Base-by-base conservation (phyloP, 2,113 vertebrate genomes). In the zebrafish (Danio rerio) region DNA sequence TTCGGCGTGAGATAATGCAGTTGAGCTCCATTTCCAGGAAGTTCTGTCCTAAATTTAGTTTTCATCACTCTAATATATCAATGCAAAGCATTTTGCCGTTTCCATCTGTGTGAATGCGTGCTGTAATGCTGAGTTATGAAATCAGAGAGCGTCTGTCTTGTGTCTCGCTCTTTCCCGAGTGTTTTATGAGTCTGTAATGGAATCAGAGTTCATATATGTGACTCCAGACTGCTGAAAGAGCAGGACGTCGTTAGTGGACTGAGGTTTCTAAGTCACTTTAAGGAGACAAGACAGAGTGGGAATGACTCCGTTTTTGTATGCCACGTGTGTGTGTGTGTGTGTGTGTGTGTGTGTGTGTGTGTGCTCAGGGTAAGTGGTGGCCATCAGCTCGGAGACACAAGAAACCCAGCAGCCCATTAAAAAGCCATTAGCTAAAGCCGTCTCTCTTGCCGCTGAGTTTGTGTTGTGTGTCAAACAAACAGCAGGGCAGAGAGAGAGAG, bases 311-410 rank as follows among this genome's bases (percentile, higher is more conserved):
- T 63, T 61, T 78, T 31, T 31, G 75, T 78, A 45, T 78, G 75
- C 59, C 66, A 20, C 13, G 49, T 40, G 49, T 72, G 59, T 40
- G 70, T 31, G 59, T 31, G 75, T 31, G 31, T 31, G 31, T 31
- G 31, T 31, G 31, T 31, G 49, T 40, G 49, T 72, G 59, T 40
- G 70, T 31, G 62, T 42, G 76, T 78, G 50, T 66, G 59, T 78
- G 58, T 65, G 76, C 13, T 78, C 65, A 40, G 75, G 59, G 59
- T 78, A 78, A 78, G 76, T 78, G 76, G 76, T 78, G 76, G 76
- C 76, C 76, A 78, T 78, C 76, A 78, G 76, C 76, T 78, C 61
- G 5, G 61, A 78, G 76, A 65, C 76, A 78, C 61, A 65, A 78
- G 49, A 78, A 78, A 66, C 76, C 75, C 76, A 78, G 49, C 47